Evolutionary conservation across 1,140 invertebrate species (phyloP), one percentile per base, ranked within the genome.

Genomic region (Drosophila prosaltans): DNA sequence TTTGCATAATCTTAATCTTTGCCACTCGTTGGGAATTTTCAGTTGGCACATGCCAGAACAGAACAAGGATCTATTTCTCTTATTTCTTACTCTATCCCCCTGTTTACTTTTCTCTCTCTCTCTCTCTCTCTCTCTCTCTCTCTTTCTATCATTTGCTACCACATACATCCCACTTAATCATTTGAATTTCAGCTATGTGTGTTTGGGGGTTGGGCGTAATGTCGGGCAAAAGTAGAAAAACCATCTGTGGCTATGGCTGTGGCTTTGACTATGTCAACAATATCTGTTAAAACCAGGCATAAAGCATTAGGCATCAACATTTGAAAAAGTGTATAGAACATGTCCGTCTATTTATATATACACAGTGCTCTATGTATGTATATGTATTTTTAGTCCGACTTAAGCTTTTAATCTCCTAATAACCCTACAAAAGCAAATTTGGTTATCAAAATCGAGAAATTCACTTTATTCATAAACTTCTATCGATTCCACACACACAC

Each of bases 1-100:
- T 85, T 85, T 85, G 81, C 81, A 85, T 85, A 85, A 85, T 85
- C 81, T 80, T 78, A 85, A 85, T 76, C 77, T 78, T 85, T 69
- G 85, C 78, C 81, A 85, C 81, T 85, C 71, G 71, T 82, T 77
- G 45, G 68, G 78, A 74, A 84, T 65, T 77, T 66, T 48, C 51
- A 57, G 51, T 51, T 51, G 45, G 45, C 21, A 51, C 45, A 51
- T 51, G 45, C 45, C 45, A 51, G 16, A 16, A 51, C 45, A 51
- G 21, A 51, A 26, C 45, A 4, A 9, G 45, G 45, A 51, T 51
- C 45, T 51, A 51, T 51, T 51, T 26, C 45, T 51, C 45, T 51
- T 48, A 48, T 45, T 21, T 48, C 54, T 30, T 5, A 30, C 28
- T 32, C 26, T 57, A 30, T 30, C 28, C 28, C 28, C 54, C 16